Base-by-base conservation (phyloP, 2,113 vertebrate genomes). In the Ariopsis seemanni region DNA sequence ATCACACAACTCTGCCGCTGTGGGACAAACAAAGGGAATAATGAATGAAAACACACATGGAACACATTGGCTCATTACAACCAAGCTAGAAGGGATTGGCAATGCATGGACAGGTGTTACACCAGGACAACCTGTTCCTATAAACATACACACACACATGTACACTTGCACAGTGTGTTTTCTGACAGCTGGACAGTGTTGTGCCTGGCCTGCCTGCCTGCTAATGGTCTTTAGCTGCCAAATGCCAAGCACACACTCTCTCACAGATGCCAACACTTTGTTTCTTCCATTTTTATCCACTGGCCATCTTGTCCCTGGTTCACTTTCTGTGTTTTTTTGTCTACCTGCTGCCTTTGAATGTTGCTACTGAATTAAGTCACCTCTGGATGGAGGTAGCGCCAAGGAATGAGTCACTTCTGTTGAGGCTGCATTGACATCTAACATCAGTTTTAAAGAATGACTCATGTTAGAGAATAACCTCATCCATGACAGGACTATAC, bases 161-260 rank as follows among this genome's bases (percentile, higher is more conserved):
- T 48, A 81, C 52, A 81, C 42, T 71, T 67, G 34, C 67, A 67
- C 78, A 30, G 75, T 83, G 86, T 84, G 81, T 84, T 72, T 84
- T 83, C 85, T 88, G 87, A 90, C 90, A 91, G 90, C 90, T 90
- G 90, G 89, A 87, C 79, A 80, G 85, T 82, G 87, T 89, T 85
- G 58, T 90, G 69, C 87, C 85, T 83, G 85, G 79, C 89, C 85
- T 88, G 85, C 88, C 87, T 89, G 74, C 50, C 85, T 67, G 81
- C 89, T 91, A 91, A 90, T 91, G 87, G 89, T 84, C 89, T 90
- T 81, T 89, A 89, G 75, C 83, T 89, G 89, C 89, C 89, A 91
- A 90, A 87, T 85, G 79, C 85, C 90, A 90, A 85, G 77, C 52
- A 79, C 85, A 89, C 60, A 88, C 78, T 63, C 80, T n/a, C 85